Evolutionary conservation across 1,140 invertebrate genomes (phyloP).

Genomic region (Hesperophylax magnus): DNA sequence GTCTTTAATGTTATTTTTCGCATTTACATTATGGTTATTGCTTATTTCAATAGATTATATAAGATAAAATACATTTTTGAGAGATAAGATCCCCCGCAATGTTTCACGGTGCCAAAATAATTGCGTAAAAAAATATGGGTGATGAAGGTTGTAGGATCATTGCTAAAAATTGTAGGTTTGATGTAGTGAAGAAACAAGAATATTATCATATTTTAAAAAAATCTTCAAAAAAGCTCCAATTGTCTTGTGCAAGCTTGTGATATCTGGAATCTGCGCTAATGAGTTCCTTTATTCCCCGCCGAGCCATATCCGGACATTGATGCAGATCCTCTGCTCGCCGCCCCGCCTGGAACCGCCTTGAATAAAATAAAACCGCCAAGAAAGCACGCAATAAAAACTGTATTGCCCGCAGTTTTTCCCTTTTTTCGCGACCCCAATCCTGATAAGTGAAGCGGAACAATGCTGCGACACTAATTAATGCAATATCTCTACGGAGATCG

Average conservation of each 20-base stretch:
- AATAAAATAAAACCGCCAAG: constrained; percentile 5
- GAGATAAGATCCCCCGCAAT: no score
- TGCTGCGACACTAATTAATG: constrained; percentile 55
- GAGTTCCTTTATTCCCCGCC: constrained; percentile 24
- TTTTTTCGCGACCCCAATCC: constrained; percentile 49
- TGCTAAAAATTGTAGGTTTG: background rate
- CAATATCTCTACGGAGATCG: constrained; percentile 51
- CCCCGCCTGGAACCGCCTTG: background rate
- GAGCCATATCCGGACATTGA: background rate
- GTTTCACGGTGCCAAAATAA: no score
- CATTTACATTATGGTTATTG: no score
- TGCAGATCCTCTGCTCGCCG: background rate
- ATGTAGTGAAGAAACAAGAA: background rate
- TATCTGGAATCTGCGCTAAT: constrained; percentile 28
- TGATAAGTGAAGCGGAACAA: constrained; percentile 54
- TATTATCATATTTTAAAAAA: background rate
- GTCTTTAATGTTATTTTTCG: no score
- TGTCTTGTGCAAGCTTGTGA: background rate
- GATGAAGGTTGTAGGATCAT: background rate
- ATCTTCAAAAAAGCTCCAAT: background rate
- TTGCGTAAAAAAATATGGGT: background rate
- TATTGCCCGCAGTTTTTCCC: constrained; percentile 45
- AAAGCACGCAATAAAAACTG: constrained; percentile 37
- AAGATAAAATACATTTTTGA: no score
- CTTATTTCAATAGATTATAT: no score